Base-by-base conservation (phyloP, 2,113 vertebrate species). In the Cichladusa arquata region DNA sequence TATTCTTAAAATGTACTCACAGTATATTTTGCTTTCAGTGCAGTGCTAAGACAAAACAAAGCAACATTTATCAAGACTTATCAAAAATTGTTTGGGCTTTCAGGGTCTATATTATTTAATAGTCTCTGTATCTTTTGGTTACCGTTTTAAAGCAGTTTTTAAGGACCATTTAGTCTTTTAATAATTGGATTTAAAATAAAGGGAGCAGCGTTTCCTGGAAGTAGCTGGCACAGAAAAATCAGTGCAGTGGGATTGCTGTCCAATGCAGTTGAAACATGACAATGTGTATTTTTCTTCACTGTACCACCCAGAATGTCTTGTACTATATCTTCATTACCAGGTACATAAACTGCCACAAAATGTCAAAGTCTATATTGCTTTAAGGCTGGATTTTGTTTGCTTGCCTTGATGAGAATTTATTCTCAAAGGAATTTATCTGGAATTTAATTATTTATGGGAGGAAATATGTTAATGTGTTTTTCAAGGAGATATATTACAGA, bases 1-100 rank as follows among this genome's bases (percentile, higher is more conserved):
- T 76, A 69, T 57, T n/a, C 11, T 79, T 67, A 53, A 42, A 0
- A 4, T 28, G 5, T 78, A 19, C 11, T 69, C 0, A 0, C 6
- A 77, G 12, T 44, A 38, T 5, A 16, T 77, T 81, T 79, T 60
- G 16, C 24, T 88, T 86, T 72, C 28, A 56, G 24, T 19, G 20
- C 22, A 26, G 6, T 45, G 57, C 19, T 70, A 56, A 78, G 56
- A 44, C 4, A 57, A 81, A 70, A 62, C 2, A 58, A 61, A 82
- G 6, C 6, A 86, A 19, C 23, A 26, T 34, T 40, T 54, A 54
- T 58, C 25, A 42, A 31, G 14, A 18, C 12, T 53, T 47, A 73
- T 9, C 3, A 61, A 36, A 78, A 61, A 31, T 85, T 74, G 20
- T 34, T 53, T 81, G 56, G 57, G 14, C 4, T 86, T 76, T 86